Conservation (phyloP, 2,797 vertebrate species). For the Stomatorhinus walkeri region DNA sequence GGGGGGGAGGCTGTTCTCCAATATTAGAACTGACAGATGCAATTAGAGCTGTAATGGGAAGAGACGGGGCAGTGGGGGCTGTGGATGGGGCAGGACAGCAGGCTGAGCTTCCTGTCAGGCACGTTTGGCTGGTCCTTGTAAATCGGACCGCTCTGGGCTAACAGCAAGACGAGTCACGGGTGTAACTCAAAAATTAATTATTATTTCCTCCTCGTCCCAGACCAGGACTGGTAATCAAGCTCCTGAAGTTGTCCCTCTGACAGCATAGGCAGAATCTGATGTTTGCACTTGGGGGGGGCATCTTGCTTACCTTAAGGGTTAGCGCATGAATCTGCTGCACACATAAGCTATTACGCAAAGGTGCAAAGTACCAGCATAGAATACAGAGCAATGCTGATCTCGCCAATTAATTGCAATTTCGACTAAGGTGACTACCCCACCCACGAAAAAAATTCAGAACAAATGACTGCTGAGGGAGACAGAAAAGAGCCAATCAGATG, state of each 20-base stretch:
- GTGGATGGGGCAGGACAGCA: conserved; percentile 32
- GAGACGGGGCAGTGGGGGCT: conserved; percentile 61
- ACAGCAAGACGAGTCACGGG: conserved; percentile 55
- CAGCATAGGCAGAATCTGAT: neutral
- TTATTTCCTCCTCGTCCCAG: conserved; percentile 45
- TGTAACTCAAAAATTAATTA: conserved; percentile 68
- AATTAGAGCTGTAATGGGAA: conserved; percentile 67
- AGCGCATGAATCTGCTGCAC: neutral
- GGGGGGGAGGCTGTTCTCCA: conserved; percentile 53
- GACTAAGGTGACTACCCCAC: neutral
- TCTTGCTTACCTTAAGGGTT: neutral
- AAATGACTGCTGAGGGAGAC: neutral
- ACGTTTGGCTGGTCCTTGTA: conserved; percentile 32
- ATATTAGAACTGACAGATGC: conserved; percentile 71
- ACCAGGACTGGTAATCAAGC: conserved; percentile 54
- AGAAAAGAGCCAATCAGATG: neutral
- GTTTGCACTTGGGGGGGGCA: neutral
- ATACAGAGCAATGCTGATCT: neutral
- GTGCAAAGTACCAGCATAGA: neutral
- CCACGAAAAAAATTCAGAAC: neutral
- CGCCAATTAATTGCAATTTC: neutral
- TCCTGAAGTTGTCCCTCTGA: conserved; percentile 36
- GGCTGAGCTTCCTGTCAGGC: neutral
- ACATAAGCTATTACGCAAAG: neutral
- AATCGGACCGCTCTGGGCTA: conserved; percentile 48